These are phyloP conservation scores for Panagrolaimus sp. DNA, from an alignment of 1,140 invertebrate genomes.

Conservation along the genomic window DNA sequence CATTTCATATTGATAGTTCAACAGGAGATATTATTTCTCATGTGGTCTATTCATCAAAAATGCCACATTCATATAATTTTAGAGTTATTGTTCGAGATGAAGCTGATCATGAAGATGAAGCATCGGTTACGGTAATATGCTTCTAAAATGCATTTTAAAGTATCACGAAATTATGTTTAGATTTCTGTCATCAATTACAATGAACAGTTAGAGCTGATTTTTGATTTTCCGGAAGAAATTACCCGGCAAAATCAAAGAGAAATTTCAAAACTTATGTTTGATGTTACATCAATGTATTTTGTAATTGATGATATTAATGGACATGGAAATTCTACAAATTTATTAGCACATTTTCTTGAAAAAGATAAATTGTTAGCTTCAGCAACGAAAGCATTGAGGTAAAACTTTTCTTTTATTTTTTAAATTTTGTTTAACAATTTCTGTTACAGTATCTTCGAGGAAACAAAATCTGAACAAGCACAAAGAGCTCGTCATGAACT, in stretches of 20 bases:
- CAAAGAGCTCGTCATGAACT: conserved; percentile 11
- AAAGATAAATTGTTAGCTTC: conserved; percentile 12
- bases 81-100: conserved; percentile 4
- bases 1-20: conserved; percentile 8
- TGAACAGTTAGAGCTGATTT: conserved; percentile 11
- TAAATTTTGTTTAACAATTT: neutral
- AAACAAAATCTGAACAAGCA: conserved; percentile 14
- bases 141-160: neutral
- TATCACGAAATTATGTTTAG: neutral
- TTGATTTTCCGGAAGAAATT: neutral
- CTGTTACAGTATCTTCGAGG: neutral
- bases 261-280: conserved; percentile 13
- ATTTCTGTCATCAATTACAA: conserved; percentile 15
- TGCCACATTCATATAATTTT: conserved; percentile 16
- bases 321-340: conserved; percentile 7
- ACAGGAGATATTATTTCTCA: conserved; percentile 8
- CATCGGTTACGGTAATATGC: conserved; percentile 1
- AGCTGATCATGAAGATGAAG: conserved; percentile 16
- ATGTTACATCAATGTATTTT: conserved; percentile 15
- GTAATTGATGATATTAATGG: conserved; percentile 16
- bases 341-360: conserved; percentile 16
- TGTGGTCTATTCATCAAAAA: conserved; percentile 3
- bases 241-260: conserved; percentile 13
- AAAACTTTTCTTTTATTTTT: neutral
- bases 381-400: neutral